Base-by-base conservation (phyloP, 92 coral and sea anemone species). In the Galaxea fascicularis region DNA sequence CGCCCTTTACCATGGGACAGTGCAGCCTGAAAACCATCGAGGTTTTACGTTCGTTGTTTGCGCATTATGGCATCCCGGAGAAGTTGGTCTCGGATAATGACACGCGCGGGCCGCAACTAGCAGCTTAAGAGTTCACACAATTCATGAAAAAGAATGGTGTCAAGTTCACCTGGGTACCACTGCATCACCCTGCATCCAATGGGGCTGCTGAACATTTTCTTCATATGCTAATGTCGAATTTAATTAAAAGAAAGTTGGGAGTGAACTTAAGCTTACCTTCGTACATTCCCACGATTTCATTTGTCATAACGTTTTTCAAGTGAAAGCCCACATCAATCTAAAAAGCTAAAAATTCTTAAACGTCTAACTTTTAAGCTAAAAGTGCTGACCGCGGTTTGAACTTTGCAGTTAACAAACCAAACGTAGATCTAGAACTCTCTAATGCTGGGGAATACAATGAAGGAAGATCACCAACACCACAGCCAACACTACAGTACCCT, bases 141-240 rank as follows among this genome's bases (percentile, higher is more conserved):
- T n/a, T n/a, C n/a, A n/a, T n/a, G n/a, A n/a, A 45, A 28, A 12
- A 51, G 14, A 77, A 76, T 56, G 89, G 89, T 0, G 22, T 76
- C 53, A 65, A 77, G 57, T 80, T 71, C 56, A 86, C 85, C 35
- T 17, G 27, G 28, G 60, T 70, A 73, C 87, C 93, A 77, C 87
- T 83, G 3, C 85, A 89, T 77, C 90, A 85, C 65, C 83, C 89
- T 4, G 82, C 90, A 29, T 59, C 84, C 4, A 85, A 89, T 85
- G 90, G 93, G 22, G 77, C 87, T 30, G 79, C 83, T 11, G 90
- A 86, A 69, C 45, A 84, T 54, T 76, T 83, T 0, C 87, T 90
- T 21, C 90, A 86, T 63, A 81, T 59, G 11, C 28, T 67, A 27
- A 83, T 82, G 10, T 26, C n/a, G 29, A 88, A 70, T 4, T 30